phyloP scores from a whole-genome alignment of 2,888 invertebrate genomes.

The Periphyllus acericola region DNA sequence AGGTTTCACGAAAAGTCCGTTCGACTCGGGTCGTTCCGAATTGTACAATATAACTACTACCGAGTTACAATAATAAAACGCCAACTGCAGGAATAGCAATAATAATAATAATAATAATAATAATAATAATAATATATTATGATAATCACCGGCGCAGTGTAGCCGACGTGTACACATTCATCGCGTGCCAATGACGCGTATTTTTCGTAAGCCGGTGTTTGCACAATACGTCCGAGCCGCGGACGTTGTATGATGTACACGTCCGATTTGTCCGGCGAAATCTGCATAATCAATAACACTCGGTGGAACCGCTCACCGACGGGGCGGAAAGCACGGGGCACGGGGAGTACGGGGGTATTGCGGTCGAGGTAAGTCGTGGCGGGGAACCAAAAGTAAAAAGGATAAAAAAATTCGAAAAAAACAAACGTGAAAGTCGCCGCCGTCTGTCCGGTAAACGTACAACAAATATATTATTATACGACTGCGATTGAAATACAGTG shows the following conservation, averaged over 20 bases:
- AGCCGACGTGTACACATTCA: background rate
- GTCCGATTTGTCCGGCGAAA: constrained; percentile 15
- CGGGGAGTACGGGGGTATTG: background rate
- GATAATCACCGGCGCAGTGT: background rate
- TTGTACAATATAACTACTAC: no score
- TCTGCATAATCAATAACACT: constrained; percentile 45
- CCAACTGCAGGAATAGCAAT: background rate
- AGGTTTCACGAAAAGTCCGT: background rate
- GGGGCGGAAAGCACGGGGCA: no score
- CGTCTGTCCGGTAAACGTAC: background rate
- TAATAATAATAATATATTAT: background rate
- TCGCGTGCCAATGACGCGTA: background rate
- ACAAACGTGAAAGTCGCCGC: background rate
- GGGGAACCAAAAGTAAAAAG: background rate
- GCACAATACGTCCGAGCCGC: background rate
- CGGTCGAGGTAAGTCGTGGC: background rate
- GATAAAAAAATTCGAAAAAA: background rate
- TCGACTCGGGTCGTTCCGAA: background rate
- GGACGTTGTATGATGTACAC: background rate
- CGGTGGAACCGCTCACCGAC: background rate
- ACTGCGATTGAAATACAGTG: no score
- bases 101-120: background rate
- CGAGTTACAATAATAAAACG: no score
- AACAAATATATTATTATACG: background rate
- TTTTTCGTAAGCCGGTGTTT: background rate